phyloP scores from a whole-genome alignment of 2,113 vertebrate species.

The Atlantisia rogersi region DNA sequence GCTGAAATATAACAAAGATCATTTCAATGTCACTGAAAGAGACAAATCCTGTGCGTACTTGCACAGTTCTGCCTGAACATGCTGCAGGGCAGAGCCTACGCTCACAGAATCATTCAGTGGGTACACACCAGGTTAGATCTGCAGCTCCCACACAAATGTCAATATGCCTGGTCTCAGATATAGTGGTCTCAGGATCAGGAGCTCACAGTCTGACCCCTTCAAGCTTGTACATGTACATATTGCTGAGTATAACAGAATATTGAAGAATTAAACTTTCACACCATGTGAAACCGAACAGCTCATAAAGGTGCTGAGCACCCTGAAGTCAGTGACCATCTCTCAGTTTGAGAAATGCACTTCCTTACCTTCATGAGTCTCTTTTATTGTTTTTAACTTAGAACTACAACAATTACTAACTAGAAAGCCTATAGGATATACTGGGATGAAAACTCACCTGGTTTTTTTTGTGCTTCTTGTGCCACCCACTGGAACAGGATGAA shows the following conservation, averaged over 20 bases:
- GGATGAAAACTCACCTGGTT: not conserved
- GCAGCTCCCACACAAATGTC: not conserved
- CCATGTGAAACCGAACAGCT: not conserved
- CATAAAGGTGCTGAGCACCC: not conserved
- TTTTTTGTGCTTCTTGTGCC: conserved; percentile 54
- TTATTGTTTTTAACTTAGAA: not conserved
- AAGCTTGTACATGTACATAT: not conserved
- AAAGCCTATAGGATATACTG: not conserved
- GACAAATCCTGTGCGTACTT: not conserved
- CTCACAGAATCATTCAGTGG: not conserved
- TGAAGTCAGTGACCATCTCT: not conserved
- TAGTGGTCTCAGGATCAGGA: not conserved
- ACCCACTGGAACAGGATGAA: conserved; percentile 53
- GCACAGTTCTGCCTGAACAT: not conserved
- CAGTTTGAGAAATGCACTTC: not conserved
- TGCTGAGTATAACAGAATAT: not conserved
- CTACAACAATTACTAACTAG: not conserved
- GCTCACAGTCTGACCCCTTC: not conserved
- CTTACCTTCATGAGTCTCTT: not conserved
- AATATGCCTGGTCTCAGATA: not conserved
- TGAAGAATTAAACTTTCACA: not conserved
- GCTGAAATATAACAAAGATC: not conserved
- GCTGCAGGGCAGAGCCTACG: not conserved
- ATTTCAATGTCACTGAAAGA: not conserved
- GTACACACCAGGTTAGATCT: not conserved